Base-by-base conservation (phyloP, 1,140 invertebrate genomes). In the Aleiodes sp. region DNA sequence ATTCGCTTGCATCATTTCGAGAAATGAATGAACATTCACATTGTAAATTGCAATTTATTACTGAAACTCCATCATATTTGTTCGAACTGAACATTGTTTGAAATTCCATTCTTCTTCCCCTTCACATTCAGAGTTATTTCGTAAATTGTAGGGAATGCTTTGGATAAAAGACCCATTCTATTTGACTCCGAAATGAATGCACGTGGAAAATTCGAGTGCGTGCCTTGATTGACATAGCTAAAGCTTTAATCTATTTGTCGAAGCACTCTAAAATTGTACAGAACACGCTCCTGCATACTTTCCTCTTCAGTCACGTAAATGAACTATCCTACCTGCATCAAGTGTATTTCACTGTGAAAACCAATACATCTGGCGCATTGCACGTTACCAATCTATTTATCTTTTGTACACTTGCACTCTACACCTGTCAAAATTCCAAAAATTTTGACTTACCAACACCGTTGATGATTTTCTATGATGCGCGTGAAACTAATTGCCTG, bases 261-360 rank as follows among this genome's bases (percentile, higher is more conserved):
- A 52, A 21, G 21, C 26, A 52, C 46, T 46, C 41, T 21, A 52
- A 16, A 52, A 52, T 24, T 21, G 46, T 26, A n/a, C 26, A 21
- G 21, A 24, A 9, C 46, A 52, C 46, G 46, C 21, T 21, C 16
- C 46, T 24, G 7, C n/a, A 6, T 3, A 52, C 46, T 16, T 52
- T 16, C n/a, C n/a, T 19, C 10, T 52, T 52, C 46, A 52, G 46
- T 24, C 46, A 52, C 46, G 46, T 24, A 21, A 52, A 52, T 52
- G 21, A 52, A 52, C 46, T 52, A 2, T 52, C 46, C 26, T 21
- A 12, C 21, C 26, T 52, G n/a, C 46, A 52, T 52, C 21, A 10
- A 52, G 9, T 52, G n/a, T n/a, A n/a, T 52, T 52, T 52, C 46
- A 52, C 21, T 52, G 7, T 52, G 46, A 52, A 52, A n/a, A 52